These are phyloP conservation scores for Syndactyla subalaris DNA, from an alignment of 2,797 vertebrate species.

Conservation along the genomic window DNA sequence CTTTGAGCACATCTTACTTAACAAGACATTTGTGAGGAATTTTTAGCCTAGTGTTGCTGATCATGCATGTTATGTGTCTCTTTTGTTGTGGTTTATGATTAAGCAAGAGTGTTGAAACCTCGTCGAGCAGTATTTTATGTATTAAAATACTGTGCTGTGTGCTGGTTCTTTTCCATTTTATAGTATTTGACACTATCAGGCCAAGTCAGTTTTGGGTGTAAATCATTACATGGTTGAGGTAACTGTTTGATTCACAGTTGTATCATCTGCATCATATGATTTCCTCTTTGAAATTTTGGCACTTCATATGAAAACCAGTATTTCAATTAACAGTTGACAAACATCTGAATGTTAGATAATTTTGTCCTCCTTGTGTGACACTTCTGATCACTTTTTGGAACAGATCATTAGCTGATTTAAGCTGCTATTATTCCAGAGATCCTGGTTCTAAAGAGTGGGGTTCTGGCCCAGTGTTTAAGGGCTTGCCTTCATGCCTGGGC, in stretches of 20 bases:
- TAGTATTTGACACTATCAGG: constrained; percentile 27
- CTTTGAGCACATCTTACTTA: not conserved
- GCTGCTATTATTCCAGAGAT: not conserved
- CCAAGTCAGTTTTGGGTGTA: constrained; percentile 50
- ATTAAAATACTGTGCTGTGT: constrained; percentile 45
- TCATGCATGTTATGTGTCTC: not conserved
- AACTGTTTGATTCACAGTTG: constrained; percentile 29
- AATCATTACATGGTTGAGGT: not conserved
- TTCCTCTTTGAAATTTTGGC: constrained; percentile 48
- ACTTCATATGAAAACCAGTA: constrained; percentile 46
- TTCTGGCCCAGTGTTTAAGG: not conserved
- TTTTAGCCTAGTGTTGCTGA: not conserved
- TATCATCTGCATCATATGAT: not conserved
- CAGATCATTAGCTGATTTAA: not conserved
- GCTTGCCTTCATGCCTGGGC: not conserved
- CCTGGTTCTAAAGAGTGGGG: not conserved
- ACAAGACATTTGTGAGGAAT: not conserved
- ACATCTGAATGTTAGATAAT: constrained; percentile 28
- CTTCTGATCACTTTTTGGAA: constrained; percentile 26
- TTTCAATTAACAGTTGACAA: constrained; percentile 53
- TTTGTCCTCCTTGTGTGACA: constrained; percentile 28
- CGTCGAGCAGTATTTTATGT: constrained; percentile 42
- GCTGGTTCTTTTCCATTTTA: constrained; percentile 13
- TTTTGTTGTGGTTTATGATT: constrained; percentile 7
- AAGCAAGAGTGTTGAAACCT: constrained; percentile 34